phyloP scores from a whole-genome alignment of 2,888 invertebrate species.

The Leptothorax acervorum region DNA sequence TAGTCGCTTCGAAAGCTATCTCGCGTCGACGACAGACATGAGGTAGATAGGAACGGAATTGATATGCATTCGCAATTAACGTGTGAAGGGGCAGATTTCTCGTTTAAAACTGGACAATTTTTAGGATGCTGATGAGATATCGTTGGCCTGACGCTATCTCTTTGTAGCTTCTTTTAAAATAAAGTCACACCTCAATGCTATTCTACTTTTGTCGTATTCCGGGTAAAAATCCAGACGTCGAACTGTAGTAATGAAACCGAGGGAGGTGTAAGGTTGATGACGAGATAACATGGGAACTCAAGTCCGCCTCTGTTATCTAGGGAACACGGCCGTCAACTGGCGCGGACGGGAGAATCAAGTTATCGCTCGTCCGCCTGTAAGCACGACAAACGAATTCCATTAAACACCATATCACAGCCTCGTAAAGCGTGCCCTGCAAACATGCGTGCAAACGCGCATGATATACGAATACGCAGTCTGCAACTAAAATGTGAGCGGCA shows the following conservation, averaged over 20 bases:
- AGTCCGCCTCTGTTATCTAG: slow-evolving; percentile 42
- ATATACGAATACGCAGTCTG: not conserved
- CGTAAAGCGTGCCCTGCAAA: slow-evolving; percentile 27
- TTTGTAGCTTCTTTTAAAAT: not conserved
- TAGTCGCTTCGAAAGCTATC: slow-evolving; percentile 29
- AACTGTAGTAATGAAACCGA: slow-evolving; percentile 6
- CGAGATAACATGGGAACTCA: slow-evolving; percentile 31
- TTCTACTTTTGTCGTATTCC: not conserved
- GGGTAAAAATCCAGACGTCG: not conserved
- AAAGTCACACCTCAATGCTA: not conserved
- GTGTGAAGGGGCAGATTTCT: not conserved
- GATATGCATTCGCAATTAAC: slow-evolving; percentile 5
- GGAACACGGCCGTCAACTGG: slow-evolving; percentile 31
- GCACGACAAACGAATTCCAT: slow-evolving; percentile 44
- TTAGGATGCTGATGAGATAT: too few species aligned
- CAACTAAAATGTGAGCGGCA: slow-evolving; percentile 4
- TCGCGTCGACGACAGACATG: slow-evolving; percentile 6
- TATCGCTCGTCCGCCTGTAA: slow-evolving; percentile 46
- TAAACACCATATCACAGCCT: slow-evolving; percentile 26
- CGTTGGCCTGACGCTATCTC: too few species aligned
- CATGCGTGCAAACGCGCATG: slow-evolving; percentile 14
- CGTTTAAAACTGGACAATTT: not conserved
- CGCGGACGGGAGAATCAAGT: slow-evolving; percentile 56
- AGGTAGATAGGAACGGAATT: not conserved
- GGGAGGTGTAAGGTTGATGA: slow-evolving; percentile 33